These are phyloP conservation scores for Ciona savignyi DNA, from an alignment of 23 tunicate species.

Conservation along the genomic window DNA sequence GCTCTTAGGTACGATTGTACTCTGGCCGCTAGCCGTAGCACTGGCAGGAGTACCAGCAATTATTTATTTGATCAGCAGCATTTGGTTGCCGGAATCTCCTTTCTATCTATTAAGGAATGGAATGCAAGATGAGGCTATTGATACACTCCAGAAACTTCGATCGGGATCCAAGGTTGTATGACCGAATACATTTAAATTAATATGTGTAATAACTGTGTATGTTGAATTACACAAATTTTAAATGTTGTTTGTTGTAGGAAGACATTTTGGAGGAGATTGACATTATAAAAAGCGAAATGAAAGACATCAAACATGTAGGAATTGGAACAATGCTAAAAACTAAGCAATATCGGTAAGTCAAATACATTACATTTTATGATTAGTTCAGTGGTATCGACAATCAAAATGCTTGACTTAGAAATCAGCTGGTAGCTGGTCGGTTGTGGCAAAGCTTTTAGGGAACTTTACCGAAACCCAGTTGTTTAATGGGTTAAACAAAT, in stretches of 20 bases:
- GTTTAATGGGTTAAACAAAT: too few relatives aligned
- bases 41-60: neutral
- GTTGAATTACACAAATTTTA: too few relatives aligned
- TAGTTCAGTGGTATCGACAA: too few relatives aligned
- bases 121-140: neutral
- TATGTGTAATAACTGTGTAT: too few relatives aligned
- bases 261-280: neutral
- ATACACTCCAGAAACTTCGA: neutral
- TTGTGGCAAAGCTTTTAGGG: too few relatives aligned
- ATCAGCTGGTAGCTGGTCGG: too few relatives aligned
- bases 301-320: neutral
- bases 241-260: too few relatives aligned
- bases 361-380: too few relatives aligned
- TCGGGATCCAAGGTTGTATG: neutral
- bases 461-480: too few relatives aligned
- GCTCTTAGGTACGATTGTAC: neutral
- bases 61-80: neutral
- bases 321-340: neutral
- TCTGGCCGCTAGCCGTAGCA: neutral
- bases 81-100: neutral
- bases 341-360: neutral
- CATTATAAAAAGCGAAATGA: neutral
- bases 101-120: neutral
- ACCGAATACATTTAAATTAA: too few relatives aligned
- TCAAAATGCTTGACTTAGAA: too few relatives aligned